These are phyloP conservation scores for Norana najaformis DNA, from an alignment of 2,888 invertebrate genomes.

Conservation along the genomic window DNA sequence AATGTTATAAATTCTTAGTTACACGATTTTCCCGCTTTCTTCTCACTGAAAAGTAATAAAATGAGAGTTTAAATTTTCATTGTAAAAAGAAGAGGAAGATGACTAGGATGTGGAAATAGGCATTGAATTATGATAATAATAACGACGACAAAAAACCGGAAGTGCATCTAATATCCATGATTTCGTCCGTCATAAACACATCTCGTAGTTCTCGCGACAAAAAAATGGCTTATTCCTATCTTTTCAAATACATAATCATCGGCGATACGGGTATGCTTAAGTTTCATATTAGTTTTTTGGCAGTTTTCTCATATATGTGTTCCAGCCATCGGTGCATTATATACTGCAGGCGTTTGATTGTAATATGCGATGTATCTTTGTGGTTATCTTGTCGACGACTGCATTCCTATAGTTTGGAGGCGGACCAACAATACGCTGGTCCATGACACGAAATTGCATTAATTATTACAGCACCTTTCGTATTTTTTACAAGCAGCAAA, in stretches of 20 bases:
- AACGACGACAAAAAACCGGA: not conserved
- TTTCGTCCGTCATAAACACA: constrained; percentile 13
- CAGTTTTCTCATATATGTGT: not conserved
- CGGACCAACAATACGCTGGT: not conserved
- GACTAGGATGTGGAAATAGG: not conserved
- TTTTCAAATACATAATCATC: constrained; percentile 49
- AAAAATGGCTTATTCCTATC: constrained; percentile 47
- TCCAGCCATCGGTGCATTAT: not conserved
- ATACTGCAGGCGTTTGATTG: not conserved
- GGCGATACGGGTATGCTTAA: constrained; percentile 46
- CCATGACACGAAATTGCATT: not conserved
- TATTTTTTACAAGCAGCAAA: not conserved
- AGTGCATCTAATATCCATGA: constrained; percentile 17
- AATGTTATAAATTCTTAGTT: no score
- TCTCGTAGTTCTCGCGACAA: constrained; percentile 19
- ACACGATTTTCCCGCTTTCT: not conserved
- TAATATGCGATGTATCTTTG: not conserved
- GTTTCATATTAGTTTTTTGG: not conserved
- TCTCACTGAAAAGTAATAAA: not conserved
- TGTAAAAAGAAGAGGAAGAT: not conserved
- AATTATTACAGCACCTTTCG: not conserved
- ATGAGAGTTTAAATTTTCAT: not conserved
- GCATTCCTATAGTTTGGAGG: not conserved
- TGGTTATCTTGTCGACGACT: not conserved
- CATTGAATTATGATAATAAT: not conserved